Evolutionary conservation across 2,888 invertebrate genomes (phyloP), one percentile per base, ranked within the genome.

Genomic region (Diarsia mendica): DNA sequence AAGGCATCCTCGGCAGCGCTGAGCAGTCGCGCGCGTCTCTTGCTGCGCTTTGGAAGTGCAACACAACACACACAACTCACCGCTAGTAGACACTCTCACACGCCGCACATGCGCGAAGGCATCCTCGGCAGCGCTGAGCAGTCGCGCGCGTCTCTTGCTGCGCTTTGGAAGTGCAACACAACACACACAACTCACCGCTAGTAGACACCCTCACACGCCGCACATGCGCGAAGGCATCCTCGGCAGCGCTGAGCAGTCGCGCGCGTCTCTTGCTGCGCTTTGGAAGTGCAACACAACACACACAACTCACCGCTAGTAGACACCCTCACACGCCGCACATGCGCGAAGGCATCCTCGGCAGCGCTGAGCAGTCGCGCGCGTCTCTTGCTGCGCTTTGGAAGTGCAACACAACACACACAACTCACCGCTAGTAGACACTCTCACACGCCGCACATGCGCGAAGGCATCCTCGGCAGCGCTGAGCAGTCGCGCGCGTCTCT

Each of bases 221-320:
- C 84, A 99, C 99, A 91, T 99, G 99, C 18, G 99, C 99, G 94
- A 99, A 99, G 1, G 99, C 99, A 91, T 99, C 99, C 94, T 99
- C 99, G 0, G 99, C 98, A 0, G 99, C 99, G 1, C 98, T 98
- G 73, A 99, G 97, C 60, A 99, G 97, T 33, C 99, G 97, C 6
- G 99, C 99, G 77, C 98, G 97, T 0, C 99, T 97, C 94, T 99
- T 99, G 90, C 98, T n/a, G n/a, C n/a, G n/a, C n/a, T n/a, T n/a
- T n/a, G n/a, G n/a, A n/a, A n/a, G n/a, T n/a, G n/a, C n/a, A n/a
- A n/a, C n/a, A n/a, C n/a, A n/a, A n/a, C n/a, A n/a, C n/a, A n/a
- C n/a, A n/a, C 10, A 8, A 73, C 85, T 85, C 51, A 94, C 95
- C 97, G 51, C 93, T 94, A 10, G 92, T 91, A 20, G 93, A 91